Evolutionary conservation across 2,797 vertebrate species (phyloP), one percentile per base, ranked within the genome.

Genomic region (Moxostoma hubbsi): DNA sequence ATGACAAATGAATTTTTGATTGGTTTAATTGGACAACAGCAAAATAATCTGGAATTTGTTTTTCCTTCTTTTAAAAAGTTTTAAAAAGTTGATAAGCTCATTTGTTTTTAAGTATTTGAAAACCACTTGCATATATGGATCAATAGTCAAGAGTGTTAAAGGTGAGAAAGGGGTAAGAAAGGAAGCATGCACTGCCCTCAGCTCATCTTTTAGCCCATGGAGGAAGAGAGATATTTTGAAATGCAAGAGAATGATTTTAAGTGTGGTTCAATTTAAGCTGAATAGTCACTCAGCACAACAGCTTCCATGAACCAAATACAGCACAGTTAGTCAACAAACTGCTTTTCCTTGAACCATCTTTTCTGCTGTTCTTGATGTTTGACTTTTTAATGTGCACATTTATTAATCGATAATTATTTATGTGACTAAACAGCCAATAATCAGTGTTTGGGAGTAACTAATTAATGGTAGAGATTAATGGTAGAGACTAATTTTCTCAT

Each of bases 241-340:
- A 62, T 49, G 9, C 18, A 62, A 9, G 12, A 74, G 59, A 54
- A 18, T 45, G 59, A 50, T 63, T 74, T 45, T 11, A 11, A 51
- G 13, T 0, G 4, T 43, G 73, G 13, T 49, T 74, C 73, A 4
- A 53, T 63, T 74, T 53, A 15, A 74, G 9, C 4, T 74, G 53
- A 74, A 74, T 63, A 64, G 59, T 54, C 73, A 54, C 49, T 74
- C 59, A 54, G 59, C 49, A 63, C 53, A 64, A 75, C 49, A 64
- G 53, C 57, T 13, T 75, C 24, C 61, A 75, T 64, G 59, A 75
- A 47, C 61, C n/a, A 16, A 18, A 18, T 49, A 18, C 47, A 63
- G 16, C 47, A 15, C 59, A 43, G 13, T 36, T 43, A 15, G 24
- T 63, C 59, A 63, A 62, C 13, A 62, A 74, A 64, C 49, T 54